Evolutionary conservation across 2,113 vertebrate species (phyloP).

Genomic region (Actinemys pallida): DNA sequence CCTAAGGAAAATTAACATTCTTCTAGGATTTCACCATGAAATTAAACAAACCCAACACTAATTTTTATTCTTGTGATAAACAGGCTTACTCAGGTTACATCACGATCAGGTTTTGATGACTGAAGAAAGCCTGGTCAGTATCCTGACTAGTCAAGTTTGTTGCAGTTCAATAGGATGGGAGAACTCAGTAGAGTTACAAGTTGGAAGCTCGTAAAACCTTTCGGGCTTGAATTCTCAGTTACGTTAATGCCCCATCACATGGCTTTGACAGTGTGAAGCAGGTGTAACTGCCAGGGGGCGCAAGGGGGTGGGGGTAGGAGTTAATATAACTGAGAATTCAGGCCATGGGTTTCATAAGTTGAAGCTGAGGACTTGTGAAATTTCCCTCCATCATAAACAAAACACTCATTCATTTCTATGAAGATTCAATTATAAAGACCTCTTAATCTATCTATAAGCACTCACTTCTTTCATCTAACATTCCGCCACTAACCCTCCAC

Average conservation of each 20-base stretch:
- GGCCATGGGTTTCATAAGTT: accelerated
- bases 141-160: background rate
- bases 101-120: accelerated
- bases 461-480: background rate
- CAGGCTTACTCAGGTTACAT: accelerated
- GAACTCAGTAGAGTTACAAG: background rate
- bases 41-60: background rate
- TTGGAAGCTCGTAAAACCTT: background rate
- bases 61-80: background rate
- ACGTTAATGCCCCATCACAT: accelerated
- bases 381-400: background rate
- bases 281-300: background rate
- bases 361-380: background rate
- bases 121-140: background rate
- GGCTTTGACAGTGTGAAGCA: background rate
- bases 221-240: background rate
- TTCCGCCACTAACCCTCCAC: background rate
- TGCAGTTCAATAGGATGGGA: background rate
- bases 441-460: background rate
- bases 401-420: background rate
- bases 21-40: background rate
- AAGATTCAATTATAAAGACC: background rate
- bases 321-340: background rate
- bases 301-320: background rate
- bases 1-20: background rate